phyloP scores from a whole-genome alignment of 2,888 invertebrate species.

The Andrena bucephala region DNA sequence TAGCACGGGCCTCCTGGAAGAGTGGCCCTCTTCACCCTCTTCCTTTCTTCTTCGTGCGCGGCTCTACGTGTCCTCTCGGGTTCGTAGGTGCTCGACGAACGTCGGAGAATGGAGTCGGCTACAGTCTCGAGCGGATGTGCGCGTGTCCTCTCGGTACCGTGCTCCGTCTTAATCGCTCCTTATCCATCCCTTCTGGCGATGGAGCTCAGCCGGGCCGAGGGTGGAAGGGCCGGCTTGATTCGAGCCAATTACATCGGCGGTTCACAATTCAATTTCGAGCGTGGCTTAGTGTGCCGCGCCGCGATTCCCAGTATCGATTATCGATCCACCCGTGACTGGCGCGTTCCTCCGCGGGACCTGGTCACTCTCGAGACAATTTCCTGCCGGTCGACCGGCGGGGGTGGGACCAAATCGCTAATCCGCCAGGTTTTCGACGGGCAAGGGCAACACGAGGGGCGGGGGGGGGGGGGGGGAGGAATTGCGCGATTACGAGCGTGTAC shows the following conservation, averaged over 20 bases:
- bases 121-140: constrained; percentile 7
- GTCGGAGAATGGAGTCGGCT: background rate
- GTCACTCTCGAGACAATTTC: constrained; percentile 52
- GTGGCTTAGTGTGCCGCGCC: constrained; percentile 15
- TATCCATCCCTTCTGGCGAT: constrained; percentile 64
- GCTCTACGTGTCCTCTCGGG: background rate
- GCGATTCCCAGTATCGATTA: constrained; percentile 62
- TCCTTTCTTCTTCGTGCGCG: background rate
- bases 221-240: constrained; percentile 68
- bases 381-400: constrained; percentile 14
- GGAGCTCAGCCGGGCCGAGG: background rate
- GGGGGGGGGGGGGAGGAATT: no score
- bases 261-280: constrained; percentile 78
- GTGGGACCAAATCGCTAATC: constrained; percentile 38
- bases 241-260: constrained; percentile 79
- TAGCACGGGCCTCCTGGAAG: constrained; percentile 63
- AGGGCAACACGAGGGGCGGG: background rate
- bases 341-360: constrained; percentile 21
- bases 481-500: constrained; percentile 46
- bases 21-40: constrained; percentile 59
- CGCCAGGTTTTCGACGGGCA: constrained; percentile 25
- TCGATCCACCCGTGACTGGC: constrained; percentile 58
- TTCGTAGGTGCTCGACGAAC: constrained; percentile 7
- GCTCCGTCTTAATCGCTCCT: constrained; percentile 76
- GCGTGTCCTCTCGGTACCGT: constrained; percentile 22